These are phyloP conservation scores for Pelodiscus sinensis DNA, from an alignment of 2,113 vertebrate genomes.

Conservation along the genomic window DNA sequence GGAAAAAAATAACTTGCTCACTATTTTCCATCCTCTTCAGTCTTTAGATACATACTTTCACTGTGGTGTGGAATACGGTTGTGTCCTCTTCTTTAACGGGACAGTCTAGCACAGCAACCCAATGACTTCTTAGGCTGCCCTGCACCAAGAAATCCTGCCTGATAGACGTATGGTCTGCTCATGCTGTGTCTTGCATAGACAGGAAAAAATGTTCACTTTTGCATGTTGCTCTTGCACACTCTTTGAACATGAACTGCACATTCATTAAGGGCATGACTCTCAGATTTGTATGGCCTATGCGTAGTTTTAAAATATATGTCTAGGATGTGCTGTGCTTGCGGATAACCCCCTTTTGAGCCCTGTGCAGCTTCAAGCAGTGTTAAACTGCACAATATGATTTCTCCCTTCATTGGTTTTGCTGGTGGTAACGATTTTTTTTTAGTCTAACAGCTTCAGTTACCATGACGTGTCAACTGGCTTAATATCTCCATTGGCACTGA, in stretches of 20 bases:
- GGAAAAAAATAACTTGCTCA: background rate
- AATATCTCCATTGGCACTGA: background rate
- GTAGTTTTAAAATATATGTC: background rate
- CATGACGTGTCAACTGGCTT: background rate
- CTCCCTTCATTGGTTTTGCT: constrained; percentile 22
- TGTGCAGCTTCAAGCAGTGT: background rate
- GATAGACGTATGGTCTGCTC: background rate
- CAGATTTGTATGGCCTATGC: background rate
- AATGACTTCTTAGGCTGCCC: background rate
- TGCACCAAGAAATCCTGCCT: constrained; percentile 3
- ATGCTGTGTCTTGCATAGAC: background rate
- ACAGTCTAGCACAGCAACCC: background rate
- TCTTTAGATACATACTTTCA: background rate
- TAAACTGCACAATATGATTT: constrained; percentile 12
- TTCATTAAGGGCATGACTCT: background rate
- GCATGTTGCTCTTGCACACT: background rate
- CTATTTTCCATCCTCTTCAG: constrained; percentile 13
- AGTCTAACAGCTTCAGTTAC: background rate
- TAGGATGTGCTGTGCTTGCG: background rate
- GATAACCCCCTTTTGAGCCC: background rate
- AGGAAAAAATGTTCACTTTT: background rate
- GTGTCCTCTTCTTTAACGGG: constrained; percentile 11
- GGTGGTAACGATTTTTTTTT: background rate
- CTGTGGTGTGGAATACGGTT: constrained; percentile 1
- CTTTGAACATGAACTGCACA: background rate